Conservation (phyloP, 2,888 invertebrate genomes). For the Lampropteryx suffumata region DNA sequence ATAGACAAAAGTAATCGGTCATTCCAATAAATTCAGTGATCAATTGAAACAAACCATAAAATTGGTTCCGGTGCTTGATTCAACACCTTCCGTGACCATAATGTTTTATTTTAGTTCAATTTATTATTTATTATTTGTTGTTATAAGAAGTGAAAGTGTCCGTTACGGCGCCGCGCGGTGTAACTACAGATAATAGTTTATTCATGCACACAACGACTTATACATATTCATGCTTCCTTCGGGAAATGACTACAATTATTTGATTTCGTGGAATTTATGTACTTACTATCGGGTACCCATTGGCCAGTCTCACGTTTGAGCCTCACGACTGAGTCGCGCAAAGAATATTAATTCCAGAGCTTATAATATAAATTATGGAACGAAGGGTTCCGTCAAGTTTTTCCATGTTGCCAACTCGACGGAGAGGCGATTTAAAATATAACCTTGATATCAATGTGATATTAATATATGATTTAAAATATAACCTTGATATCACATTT, state of each 20-base stretch:
- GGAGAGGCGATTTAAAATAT: too few relatives aligned
- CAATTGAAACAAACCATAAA: neutral
- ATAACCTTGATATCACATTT: too few relatives aligned
- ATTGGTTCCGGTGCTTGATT: slow-evolving; percentile 16
- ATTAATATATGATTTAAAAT: too few relatives aligned
- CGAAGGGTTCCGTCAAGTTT: slow-evolving; percentile 10
- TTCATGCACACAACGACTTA: slow-evolving; percentile 29
- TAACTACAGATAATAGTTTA: slow-evolving; percentile 20
- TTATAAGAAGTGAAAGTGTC: slow-evolving; percentile 33
- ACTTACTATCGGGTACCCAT: slow-evolving; percentile 10
- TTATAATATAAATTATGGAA: slow-evolving; percentile 14
- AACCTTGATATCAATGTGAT: too few relatives aligned
- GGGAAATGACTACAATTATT: slow-evolving; percentile 36
- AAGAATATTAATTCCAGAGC: slow-evolving; percentile 15
- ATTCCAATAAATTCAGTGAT: too few relatives aligned
- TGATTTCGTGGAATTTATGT: slow-evolving; percentile 28
- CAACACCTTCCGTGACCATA: slow-evolving; percentile 15
- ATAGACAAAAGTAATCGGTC: too few relatives aligned
- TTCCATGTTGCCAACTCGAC: slow-evolving; percentile 8
- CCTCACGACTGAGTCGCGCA: slow-evolving; percentile 21
- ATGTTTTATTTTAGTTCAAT: slow-evolving; percentile 32
- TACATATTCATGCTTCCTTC: slow-evolving; percentile 39
- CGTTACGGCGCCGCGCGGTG: slow-evolving; percentile 16
- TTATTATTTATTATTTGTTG: slow-evolving; percentile 30
- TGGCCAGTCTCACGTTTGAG: slow-evolving; percentile 18